Evolutionary conservation across 2,888 invertebrate genomes (phyloP), one percentile per base, ranked within the genome.

Genomic region (Dioctria rufipes): DNA sequence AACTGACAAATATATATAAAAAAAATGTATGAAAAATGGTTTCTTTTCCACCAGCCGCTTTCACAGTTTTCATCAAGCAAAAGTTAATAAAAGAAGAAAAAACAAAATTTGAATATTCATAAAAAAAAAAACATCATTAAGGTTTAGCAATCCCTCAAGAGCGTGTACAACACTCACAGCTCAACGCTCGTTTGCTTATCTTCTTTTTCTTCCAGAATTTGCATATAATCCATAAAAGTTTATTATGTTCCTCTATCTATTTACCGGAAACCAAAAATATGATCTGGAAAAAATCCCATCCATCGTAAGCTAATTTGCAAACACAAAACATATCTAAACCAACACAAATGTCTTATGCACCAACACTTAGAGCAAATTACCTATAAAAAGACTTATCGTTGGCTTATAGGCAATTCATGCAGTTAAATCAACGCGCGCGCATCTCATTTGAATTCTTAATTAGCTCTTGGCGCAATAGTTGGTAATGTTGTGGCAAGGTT

Each of bases 201-300:
- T 60, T 61, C 40, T 13, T 73, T 54, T 73, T 73, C 42, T 61
- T 60, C 40, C 43, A 39, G 11, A 42, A 75, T 75, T 75, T 75
- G 75, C 75, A 75, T 75, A 75, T 58, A 75, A 75, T 75, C 75
- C 75, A 61, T 75, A 75, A 75, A 75, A 75, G 61, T 75, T 75
- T 75, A 60, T 60, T 42, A 25, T 25, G 25, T 25, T 25, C 25
- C 25, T 25, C 25, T 25, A 25, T 25, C 25, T 25, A 60, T 61
- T 71, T 75, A 37, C 75, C 75, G 75, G 75, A 75, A 75, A 75
- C 75, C 61, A 61, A 75, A 75, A 75, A 60, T 75, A 75, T 60
- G 75, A 43, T 51, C 75, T 75, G 75, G 54, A 73, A 25, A 75
- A 75, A 71, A 71, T 71, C 58, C 71, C 71, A 25, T 25, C 25